Percentiles rank a stretch among this genome's conserved stretches.
Evolutionary conservation across 2,888 invertebrate species (phyloP).

Genomic region (Troilus luridus): DNA sequence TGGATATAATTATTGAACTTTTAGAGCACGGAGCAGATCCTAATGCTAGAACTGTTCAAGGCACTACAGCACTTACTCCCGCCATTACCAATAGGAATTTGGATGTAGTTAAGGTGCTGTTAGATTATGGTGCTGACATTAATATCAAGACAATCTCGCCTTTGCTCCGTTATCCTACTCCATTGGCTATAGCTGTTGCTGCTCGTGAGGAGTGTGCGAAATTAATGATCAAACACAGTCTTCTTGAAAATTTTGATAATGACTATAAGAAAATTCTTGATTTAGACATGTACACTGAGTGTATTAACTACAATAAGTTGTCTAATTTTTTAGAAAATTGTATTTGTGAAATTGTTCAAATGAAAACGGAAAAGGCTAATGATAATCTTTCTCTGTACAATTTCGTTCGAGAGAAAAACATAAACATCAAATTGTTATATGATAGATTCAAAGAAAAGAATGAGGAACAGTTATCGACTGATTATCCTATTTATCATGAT

Average conservation of each 20-base stretch:
- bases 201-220: background rate
- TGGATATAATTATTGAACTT: background rate
- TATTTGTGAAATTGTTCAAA: slow-evolving; percentile 1
- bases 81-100: background rate
- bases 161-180: background rate
- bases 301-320: background rate
- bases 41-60: slow-evolving; percentile 3
- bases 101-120: background rate
- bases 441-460: background rate
- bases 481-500: slow-evolving; percentile 7
- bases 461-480: background rate
- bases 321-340: background rate
- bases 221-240: background rate
- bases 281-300: background rate
- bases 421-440: background rate
- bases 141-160: background rate
- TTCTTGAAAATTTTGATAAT: background rate
- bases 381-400: background rate
- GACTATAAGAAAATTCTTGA: background rate
- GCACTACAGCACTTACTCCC: background rate
- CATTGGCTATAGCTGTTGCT: background rate
- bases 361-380: slow-evolving; percentile 1
- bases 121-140: slow-evolving; percentile 9
- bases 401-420: background rate
- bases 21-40: slow-evolving; percentile 11